Evolutionary conservation across 2,113 vertebrate species (phyloP).

Genomic region (Polypterus senegalus): DNA sequence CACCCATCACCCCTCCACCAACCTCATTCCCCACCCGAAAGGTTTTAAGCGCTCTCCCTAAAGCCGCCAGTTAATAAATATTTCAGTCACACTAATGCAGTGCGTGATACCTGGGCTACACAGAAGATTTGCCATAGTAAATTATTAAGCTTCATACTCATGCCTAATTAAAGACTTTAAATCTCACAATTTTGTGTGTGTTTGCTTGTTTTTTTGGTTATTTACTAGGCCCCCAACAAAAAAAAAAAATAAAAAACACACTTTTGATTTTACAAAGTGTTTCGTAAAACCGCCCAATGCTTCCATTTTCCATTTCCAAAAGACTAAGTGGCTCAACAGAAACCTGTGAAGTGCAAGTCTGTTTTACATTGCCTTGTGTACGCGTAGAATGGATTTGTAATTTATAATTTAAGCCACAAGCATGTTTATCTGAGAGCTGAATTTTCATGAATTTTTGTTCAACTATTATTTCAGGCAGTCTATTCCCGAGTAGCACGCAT

Average conservation of each 20-base stretch:
- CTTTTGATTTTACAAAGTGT: too few relatives aligned
- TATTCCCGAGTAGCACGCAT: slow-evolving; percentile 95
- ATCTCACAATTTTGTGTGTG: slow-evolving; percentile 8
- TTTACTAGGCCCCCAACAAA: too few relatives aligned
- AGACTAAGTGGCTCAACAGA: too few relatives aligned
- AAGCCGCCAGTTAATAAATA: slow-evolving; percentile 57
- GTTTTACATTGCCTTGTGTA: not conserved
- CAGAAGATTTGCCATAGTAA: slow-evolving; percentile 53
- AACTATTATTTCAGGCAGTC: slow-evolving; percentile 57
- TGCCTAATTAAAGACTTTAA: slow-evolving; percentile 47
- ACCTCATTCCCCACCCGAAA: not conserved
- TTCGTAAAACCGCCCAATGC: too few relatives aligned
- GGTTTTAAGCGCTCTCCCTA: slow-evolving; percentile 38
- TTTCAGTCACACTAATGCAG: slow-evolving; percentile 55
- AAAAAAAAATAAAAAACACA: too few relatives aligned
- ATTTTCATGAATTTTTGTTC: slow-evolving; percentile 13
- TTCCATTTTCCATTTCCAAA: too few relatives aligned
- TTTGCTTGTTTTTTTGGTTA: too few relatives aligned
- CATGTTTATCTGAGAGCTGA: slow-evolving; percentile 31
- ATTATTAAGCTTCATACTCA: slow-evolving; percentile 63
- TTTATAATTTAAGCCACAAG: slow-evolving; percentile 40
- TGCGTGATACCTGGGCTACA: slow-evolving; percentile 51
- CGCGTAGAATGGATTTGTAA: slow-evolving; percentile 24
- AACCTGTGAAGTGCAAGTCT: not conserved
- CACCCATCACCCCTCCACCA: slow-evolving; percentile 12